Evolutionary conservation across 2,888 invertebrate species (phyloP).

Genomic region (Limulus polyphemus): DNA sequence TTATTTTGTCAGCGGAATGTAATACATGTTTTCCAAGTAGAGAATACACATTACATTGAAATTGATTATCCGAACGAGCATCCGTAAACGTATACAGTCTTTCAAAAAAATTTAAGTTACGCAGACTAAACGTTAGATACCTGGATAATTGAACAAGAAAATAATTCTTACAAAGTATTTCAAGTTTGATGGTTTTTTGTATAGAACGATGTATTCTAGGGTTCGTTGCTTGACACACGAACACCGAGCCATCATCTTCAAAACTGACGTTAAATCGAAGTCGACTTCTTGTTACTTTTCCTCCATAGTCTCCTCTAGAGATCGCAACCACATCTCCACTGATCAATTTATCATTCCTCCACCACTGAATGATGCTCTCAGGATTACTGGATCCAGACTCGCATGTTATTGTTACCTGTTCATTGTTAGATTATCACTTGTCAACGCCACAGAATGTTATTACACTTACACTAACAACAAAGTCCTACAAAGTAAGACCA

Average conservation of each 20-base stretch:
- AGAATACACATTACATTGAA: too few species aligned
- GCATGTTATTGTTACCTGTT: slow-evolving; percentile 41
- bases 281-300: slow-evolving; percentile 53
- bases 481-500: too few species aligned
- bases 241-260: slow-evolving; percentile 69
- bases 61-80: too few species aligned
- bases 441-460: too few species aligned
- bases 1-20: too few species aligned
- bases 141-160: too few species aligned
- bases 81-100: too few species aligned
- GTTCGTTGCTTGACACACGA: slow-evolving; percentile 86
- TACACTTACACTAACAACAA: too few species aligned
- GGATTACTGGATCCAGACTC: slow-evolving; percentile 87
- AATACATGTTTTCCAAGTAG: too few species aligned
- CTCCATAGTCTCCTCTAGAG: slow-evolving; percentile 52
- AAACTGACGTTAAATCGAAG: slow-evolving; percentile 53
- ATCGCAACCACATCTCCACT: slow-evolving; percentile 49
- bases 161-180: slow-evolving; percentile 71
- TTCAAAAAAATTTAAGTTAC: too few species aligned
- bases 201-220: slow-evolving; percentile 66
- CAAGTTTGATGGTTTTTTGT: slow-evolving; percentile 70
- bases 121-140: too few species aligned
- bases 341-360: slow-evolving; percentile 71
- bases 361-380: slow-evolving; percentile 73
- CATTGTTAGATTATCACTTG: too few species aligned